Percentiles rank a stretch among this genome's conserved stretches.
Conservation (phyloP, 2,797 vertebrate species). For the Myotis findleyi region DNA sequence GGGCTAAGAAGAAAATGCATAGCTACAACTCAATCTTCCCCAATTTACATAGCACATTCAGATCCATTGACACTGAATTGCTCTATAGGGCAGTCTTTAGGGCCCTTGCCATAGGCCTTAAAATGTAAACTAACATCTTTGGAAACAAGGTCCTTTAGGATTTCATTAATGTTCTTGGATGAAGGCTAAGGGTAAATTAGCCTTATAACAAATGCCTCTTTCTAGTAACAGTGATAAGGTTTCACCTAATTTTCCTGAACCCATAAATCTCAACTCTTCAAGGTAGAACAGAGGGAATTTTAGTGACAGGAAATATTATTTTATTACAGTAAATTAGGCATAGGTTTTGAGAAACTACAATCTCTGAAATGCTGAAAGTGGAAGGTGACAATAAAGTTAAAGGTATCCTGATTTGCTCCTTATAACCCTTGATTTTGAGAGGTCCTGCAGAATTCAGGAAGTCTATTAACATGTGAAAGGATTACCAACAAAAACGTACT, state of each 20-base stretch:
- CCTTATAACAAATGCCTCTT: background rate
- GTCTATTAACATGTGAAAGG: background rate
- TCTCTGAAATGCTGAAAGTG: background rate
- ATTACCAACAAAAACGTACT: background rate
- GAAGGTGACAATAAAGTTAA: background rate
- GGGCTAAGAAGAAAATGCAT: background rate
- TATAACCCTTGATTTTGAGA: conserved; percentile 19
- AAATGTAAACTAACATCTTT: background rate
- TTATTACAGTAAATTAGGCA: conserved; percentile 11
- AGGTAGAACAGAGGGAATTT: background rate
- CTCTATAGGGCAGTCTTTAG: background rate
- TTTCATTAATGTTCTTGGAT: background rate
- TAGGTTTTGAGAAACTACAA: conserved; percentile 18
- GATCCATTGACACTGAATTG: background rate
- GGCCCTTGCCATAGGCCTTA: background rate
- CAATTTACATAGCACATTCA: background rate
- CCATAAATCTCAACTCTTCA: background rate
- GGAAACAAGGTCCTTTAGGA: background rate
- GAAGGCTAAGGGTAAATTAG: background rate
- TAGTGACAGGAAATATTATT: background rate
- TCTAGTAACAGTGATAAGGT: background rate
- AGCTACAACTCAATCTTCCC: background rate
- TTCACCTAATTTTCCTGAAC: conserved; percentile 15
- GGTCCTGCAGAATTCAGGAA: background rate
- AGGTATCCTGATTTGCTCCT: background rate